Evolutionary conservation across 2,113 vertebrate species (phyloP), one percentile per base, ranked within the genome.

Genomic region (Onychostoma macrolepis): DNA sequence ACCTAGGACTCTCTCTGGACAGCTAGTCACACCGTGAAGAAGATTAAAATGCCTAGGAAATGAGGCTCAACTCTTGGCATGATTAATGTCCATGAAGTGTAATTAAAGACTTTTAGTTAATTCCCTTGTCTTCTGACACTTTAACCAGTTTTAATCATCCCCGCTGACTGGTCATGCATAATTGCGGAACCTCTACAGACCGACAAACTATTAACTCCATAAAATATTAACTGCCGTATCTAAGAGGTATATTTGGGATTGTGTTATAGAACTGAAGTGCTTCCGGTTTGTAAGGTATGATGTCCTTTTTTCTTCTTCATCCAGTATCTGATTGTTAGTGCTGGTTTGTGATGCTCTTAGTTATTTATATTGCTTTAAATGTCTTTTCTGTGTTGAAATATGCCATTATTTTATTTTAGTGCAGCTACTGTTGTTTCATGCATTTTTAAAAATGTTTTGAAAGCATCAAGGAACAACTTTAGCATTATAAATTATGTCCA

Each of bases 31-130:
- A 72, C 85, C 65, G 75, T 92, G 92, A 94, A 91, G 89, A 94
- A 94, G 94, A 95, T 94, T 92, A 94, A 94, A 92, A 94, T 91
- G 93, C 92, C 90, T 6, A 89, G 92, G 91, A 95, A 95, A 94
- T 94, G 90, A 93, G 92, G 87, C 92, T 92, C 92, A 93, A 94
- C 89, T 92, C 90, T 92, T 94, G 91, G 87, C 76, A 80, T 93
- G 94, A 95, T 94, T 93, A 94, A 95, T 95, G 92, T 92, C 92
- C 89, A 91, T 91, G 90, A 93, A 92, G 91, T 93, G 91, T 94
- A 95, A 95, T 95, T 95, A 95, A 94, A 93, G 91, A 94, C 92
- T 91, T 94, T 94, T 91, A 93, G 93, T 94, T 95, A 94, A 95
- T 94, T 94, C 92, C 92, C 92, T 89, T 92, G 93, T 93, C 93